phyloP scores from a whole-genome alignment of 2,888 invertebrate species.

The Cantharis rustica region DNA sequence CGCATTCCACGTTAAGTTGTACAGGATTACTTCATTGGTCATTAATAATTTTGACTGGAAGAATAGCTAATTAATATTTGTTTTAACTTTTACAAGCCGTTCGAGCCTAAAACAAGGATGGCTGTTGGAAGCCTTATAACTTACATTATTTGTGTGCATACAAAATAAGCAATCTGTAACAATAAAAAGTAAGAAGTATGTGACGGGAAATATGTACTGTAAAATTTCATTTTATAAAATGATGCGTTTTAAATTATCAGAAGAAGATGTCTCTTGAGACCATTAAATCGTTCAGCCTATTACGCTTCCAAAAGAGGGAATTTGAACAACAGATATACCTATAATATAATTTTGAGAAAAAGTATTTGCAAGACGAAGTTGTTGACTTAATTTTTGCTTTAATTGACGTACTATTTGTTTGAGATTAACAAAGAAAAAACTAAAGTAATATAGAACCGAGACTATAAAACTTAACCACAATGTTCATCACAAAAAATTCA shows the following conservation, averaged over 20 bases:
- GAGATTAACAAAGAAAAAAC: not conserved
- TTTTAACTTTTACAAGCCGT: too few relatives aligned
- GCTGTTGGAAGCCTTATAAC: not conserved
- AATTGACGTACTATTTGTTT: not conserved
- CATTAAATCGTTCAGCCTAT: conserved; percentile 46
- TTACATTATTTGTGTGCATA: conserved; percentile 8
- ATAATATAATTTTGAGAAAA: conserved; percentile 8
- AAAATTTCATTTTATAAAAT: conserved; percentile 53
- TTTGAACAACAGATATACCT: conserved; percentile 10
- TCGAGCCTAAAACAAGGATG: not conserved
- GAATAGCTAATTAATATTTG: too few relatives aligned
- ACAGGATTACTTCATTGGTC: too few relatives aligned
- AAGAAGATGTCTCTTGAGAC: conserved; percentile 43
- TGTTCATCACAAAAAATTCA: not conserved
- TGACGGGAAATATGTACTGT: conserved; percentile 57
- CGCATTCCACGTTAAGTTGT: too few relatives aligned
- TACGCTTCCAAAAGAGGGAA: conserved; percentile 30
- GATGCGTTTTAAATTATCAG: conserved; percentile 48
- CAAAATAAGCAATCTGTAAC: conserved; percentile 51
- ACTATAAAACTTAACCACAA: not conserved
- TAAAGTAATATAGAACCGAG: not conserved
- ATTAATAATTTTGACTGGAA: too few relatives aligned
- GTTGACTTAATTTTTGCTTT: not conserved
- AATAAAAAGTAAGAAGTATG: conserved; percentile 53
- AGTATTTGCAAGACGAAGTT: not conserved